Evolutionary conservation across 2,888 invertebrate species (phyloP).

Genomic region (Ommatoiulus sabulosus): DNA sequence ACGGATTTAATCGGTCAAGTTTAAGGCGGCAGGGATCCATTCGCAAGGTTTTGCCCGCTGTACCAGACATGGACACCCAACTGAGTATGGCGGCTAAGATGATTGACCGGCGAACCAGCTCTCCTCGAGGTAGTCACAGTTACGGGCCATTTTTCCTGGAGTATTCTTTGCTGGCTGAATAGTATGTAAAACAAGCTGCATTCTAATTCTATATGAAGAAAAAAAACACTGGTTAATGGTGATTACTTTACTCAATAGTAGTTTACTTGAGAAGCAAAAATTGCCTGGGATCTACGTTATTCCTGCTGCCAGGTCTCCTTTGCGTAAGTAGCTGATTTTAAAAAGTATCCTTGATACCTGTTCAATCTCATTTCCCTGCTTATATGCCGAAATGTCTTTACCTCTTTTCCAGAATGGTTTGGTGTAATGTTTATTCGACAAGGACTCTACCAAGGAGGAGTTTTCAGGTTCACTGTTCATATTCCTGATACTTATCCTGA

Average conservation of each 20-base stretch:
- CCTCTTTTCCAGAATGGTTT: conserved; percentile 81
- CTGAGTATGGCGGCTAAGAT: conserved; percentile 74
- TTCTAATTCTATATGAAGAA: background rate
- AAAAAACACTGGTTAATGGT: background rate
- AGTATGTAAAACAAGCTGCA: conserved; percentile 75
- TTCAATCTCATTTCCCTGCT: background rate
- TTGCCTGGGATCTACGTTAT: conserved; percentile 91
- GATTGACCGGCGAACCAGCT: conserved; percentile 70
- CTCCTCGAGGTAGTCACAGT: conserved; percentile 63
- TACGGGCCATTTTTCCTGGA: conserved; percentile 86
- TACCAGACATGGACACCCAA: conserved; percentile 70
- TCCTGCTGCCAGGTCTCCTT: conserved; percentile 85
- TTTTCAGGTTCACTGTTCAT: conserved; percentile 88
- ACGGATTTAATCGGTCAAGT: background rate
- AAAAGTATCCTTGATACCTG: conserved; percentile 55
- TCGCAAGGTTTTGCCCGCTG: conserved; percentile 72
- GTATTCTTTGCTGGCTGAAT: conserved; percentile 91
- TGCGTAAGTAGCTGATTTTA: conserved; percentile 74
- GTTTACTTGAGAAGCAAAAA: conserved; percentile 86
- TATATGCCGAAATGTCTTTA: conserved; percentile 17
- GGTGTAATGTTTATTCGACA: conserved; percentile 90
- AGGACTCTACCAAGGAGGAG: conserved; percentile 88
- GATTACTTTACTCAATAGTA: conserved; percentile 70
- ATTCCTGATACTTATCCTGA: conserved; percentile 91
- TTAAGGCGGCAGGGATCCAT: conserved; percentile 69